Evolutionary conservation across 2,113 vertebrate species (phyloP).

Genomic region (Sinocyclocheilus rhinocerous): DNA sequence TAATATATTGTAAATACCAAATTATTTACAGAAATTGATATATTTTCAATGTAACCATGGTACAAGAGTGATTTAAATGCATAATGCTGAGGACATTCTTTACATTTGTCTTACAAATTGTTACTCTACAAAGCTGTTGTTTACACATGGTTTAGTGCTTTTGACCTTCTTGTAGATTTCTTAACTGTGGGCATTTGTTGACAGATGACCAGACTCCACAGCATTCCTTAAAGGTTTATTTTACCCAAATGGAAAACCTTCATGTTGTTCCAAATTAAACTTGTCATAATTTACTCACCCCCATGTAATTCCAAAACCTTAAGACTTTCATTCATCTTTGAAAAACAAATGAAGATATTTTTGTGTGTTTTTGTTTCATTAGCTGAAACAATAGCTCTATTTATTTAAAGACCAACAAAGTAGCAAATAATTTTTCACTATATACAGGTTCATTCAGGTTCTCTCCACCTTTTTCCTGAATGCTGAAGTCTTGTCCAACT

Average conservation of each 20-base stretch:
- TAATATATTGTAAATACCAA: constrained; percentile 38
- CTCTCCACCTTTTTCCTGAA: too few relatives aligned
- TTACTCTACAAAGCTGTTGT: not conserved
- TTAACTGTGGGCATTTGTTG: not conserved
- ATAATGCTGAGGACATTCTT: constrained; percentile 1
- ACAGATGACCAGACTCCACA: not conserved
- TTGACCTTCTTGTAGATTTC: not conserved
- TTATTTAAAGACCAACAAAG: too few relatives aligned
- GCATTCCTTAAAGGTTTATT: not conserved
- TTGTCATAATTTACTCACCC: not conserved
- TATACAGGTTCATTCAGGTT: too few relatives aligned
- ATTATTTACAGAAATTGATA: constrained; percentile 32
- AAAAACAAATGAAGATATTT: not conserved
- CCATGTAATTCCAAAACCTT: not conserved
- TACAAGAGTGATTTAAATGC: constrained; percentile 46
- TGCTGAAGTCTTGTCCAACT: too few relatives aligned
- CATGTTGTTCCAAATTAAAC: not conserved
- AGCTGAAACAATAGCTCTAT: too few relatives aligned
- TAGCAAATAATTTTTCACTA: too few relatives aligned
- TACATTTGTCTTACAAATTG: not conserved
- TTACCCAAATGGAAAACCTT: too few relatives aligned
- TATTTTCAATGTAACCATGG: constrained; percentile 50
- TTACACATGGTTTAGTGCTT: constrained; percentile 22
- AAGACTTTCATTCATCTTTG: not conserved
- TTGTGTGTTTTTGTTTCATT: not conserved